Percentiles rank a stretch among this genome's conserved stretches.
These are phyloP conservation scores for Epizoanthus stellaris DNA, from an alignment of 92 coral and sea anemone species.

Conservation along the genomic window DNA sequence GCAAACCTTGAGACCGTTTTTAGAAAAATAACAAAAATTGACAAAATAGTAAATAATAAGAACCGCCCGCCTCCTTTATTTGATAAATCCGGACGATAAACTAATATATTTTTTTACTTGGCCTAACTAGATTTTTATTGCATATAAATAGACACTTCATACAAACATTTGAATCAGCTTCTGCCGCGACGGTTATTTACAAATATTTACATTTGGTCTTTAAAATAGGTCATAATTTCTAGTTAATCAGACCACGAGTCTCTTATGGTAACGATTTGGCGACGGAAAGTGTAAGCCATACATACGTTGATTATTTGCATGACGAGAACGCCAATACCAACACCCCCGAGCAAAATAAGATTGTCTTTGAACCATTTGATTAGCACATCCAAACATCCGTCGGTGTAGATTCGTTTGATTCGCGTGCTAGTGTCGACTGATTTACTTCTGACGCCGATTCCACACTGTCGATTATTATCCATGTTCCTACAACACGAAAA, in stretches of 20 bases:
- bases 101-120: too few relatives aligned
- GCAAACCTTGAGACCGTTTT: too few relatives aligned
- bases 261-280: conserved; percentile 38
- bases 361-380: conserved; percentile 62
- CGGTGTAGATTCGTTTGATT: conserved; percentile 50
- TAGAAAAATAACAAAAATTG: too few relatives aligned
- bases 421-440: conserved; percentile 16
- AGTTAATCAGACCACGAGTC: background rate
- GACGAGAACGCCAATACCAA: conserved; percentile 48
- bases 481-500: conserved; percentile 66
- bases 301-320: conserved; percentile 60
- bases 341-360: conserved; percentile 54
- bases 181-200: too few relatives aligned
- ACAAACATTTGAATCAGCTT: too few relatives aligned
- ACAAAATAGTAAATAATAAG: too few relatives aligned
- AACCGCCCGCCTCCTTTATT: too few relatives aligned
- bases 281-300: conserved; percentile 62
- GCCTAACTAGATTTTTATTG: too few relatives aligned
- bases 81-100: too few relatives aligned
- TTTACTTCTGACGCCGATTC: conserved; percentile 52
- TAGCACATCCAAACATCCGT: conserved; percentile 60
- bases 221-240: too few relatives aligned
- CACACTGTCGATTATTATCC: conserved; percentile 74
- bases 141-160: too few relatives aligned
- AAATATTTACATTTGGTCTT: too few relatives aligned